Evolutionary conservation across 2,797 vertebrate genomes (phyloP), one percentile per base, ranked within the genome.

Genomic region (Megalops cyprinoides): DNA sequence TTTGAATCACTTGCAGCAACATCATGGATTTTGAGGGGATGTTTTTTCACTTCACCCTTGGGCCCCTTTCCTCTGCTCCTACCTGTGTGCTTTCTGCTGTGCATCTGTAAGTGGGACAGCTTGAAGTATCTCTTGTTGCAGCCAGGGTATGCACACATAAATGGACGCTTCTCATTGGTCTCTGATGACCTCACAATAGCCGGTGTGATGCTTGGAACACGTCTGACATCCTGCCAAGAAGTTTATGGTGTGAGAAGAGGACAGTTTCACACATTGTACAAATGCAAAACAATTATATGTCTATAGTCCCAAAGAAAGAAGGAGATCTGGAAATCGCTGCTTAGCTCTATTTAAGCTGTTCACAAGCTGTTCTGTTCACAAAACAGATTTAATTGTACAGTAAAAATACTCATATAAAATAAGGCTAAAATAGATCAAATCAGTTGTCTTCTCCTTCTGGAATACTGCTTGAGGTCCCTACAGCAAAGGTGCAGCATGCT

Each of bases 111-210:
- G 85, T 99, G 97, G 75, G 98, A 99, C 87, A 98, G 87, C 88
- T 99, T 99, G 88, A 99, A 99, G 92, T 99, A 99, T 92, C 95
- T 92, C 93, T 99, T 99, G 93, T 95, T 99, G 87, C 98, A 99
- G 84, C 98, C 97, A 0, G 97, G 97, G 86, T 99, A 96, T 4
- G 94, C 93, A 8, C 98, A 99, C 89, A 98, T 96, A 91, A 98
- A 99, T 0, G 98, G 97, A 0, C 98, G 96, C 79, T 98, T 99
- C 86, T 98, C 97, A 1, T 89, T 97, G 15, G 91, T 90, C 81
- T 98, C 97, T 4, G 95, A 93, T 0, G 97, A 94, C 48, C 94
- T 96, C 58, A 94, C 93, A 0, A 93, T 93, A 0, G 97, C 92
- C 0, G 97, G 95, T 74, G 95, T 85, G 46, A 99, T 94, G 0